Evolutionary conservation across 2,113 vertebrate species (phyloP), one percentile per base, ranked within the genome.

Genomic region (Morone saxatilis): DNA sequence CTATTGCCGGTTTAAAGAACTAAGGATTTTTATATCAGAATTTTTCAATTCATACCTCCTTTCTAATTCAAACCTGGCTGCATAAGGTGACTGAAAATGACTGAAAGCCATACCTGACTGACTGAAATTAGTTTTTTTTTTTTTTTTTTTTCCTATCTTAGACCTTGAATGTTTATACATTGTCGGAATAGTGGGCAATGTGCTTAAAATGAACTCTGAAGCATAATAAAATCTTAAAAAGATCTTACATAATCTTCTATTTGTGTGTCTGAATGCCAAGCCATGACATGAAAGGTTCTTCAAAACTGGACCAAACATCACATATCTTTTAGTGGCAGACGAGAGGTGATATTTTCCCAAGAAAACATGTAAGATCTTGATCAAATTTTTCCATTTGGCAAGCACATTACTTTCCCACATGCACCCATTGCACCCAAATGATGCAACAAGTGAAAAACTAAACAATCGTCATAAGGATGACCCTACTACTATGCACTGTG

Each of bases 391-490:
- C 25, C 31, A 16, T 25, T 45, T 62, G 61, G 41, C 71, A 69
- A 73, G 43, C 47, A 40, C 57, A 20, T 47, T 3, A 45, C 31
- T 36, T 70, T 83, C 74, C 79, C 70, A 63, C 1, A 2, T 31
- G 10, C 40, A 66, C 65, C 59, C 54, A 43, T 72, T 61, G 68
- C 47, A 7, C 69, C 76, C 63, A 31, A 48, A 78, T 89, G 86
- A 87, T 17, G 57, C 80, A 91, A 84, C 85, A 90, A 48, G 77
- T 88, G 80, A 56, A 56, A 41, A 54, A 57, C 20, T n/a, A 67
- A 57, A 57, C 77, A 61, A 14, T 40, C 40, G 20, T 71, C 80
- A 71, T 8, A 25, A 61, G 36, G 62, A 53, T 85, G 81, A 83
- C 73, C 69, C 40, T 14, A 41, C 61, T 79, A 66, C 86, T 53